Conservation (phyloP, 64 coral and sea anemone species). For the Platygyra sinensis region DNA sequence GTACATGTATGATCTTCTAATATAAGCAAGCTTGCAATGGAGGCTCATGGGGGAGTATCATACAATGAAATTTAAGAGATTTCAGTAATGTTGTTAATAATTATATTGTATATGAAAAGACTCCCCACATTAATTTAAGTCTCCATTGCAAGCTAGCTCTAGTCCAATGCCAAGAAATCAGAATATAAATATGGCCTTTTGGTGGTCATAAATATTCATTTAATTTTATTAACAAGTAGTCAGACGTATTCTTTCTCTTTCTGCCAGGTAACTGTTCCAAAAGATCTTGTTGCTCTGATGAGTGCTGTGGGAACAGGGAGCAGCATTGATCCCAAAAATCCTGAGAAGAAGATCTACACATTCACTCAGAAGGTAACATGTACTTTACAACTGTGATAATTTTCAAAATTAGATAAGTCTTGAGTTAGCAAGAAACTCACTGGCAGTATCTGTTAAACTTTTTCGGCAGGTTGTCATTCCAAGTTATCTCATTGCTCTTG, state of each 20-base stretch:
- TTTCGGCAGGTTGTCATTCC: constrained; percentile 76
- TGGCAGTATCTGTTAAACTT: not conserved
- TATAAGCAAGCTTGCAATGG: too few relatives aligned
- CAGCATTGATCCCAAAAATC: constrained; percentile 23
- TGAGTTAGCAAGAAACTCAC: not conserved
- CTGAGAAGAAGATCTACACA: constrained; percentile 29
- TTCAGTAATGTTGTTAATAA: too few relatives aligned
- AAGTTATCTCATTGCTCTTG: constrained; percentile 82
- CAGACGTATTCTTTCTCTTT: not conserved
- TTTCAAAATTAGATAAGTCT: too few relatives aligned
- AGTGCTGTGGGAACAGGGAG: constrained; percentile 77
- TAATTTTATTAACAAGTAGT: too few relatives aligned
- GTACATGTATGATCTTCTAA: constrained; percentile 37
- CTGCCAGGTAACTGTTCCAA: constrained; percentile 74
- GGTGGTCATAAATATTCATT: too few relatives aligned
- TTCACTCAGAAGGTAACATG: constrained; percentile 82
- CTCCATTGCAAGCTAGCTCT: too few relatives aligned
- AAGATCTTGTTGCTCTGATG: constrained; percentile 85
- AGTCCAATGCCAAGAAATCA: too few relatives aligned
- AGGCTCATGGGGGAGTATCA: too few relatives aligned
- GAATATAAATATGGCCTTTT: too few relatives aligned
- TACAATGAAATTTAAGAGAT: too few relatives aligned
- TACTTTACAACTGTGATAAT: not conserved
- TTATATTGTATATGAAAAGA: too few relatives aligned
- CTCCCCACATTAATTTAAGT: too few relatives aligned